phyloP scores from a whole-genome alignment of 2,888 invertebrate species.

The Pyrochroa serraticornis region DNA sequence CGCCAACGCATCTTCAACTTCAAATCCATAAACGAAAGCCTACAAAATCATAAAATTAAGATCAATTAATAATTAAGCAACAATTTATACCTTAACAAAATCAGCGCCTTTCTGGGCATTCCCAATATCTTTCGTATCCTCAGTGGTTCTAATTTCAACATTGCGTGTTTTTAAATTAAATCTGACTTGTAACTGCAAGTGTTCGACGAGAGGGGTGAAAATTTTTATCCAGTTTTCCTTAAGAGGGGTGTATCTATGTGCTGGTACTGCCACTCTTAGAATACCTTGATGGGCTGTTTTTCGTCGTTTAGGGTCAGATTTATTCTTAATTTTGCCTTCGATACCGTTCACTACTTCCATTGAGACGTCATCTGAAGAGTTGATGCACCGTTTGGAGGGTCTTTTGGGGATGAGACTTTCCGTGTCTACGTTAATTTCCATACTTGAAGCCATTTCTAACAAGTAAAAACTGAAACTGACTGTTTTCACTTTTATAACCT shows the following conservation, averaged over 20 bases:
- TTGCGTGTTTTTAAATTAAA: slow-evolving; percentile 91
- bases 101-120: slow-evolving; percentile 97
- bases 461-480: background rate
- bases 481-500: background rate
- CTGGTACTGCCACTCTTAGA: slow-evolving; percentile 86
- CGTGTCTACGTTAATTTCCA: slow-evolving; percentile 62
- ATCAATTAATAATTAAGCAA: slow-evolving; percentile 45
- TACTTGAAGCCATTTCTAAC: slow-evolving; percentile 40
- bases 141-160: slow-evolving; percentile 79
- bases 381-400: slow-evolving; percentile 60
- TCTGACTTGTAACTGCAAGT: slow-evolving; percentile 89
- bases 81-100: slow-evolving; percentile 75
- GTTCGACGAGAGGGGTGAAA: slow-evolving; percentile 94
- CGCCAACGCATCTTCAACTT: slow-evolving; percentile 95
- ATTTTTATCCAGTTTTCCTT: slow-evolving; percentile 98
- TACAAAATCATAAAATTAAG: slow-evolving; percentile 36
- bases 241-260: slow-evolving; percentile 90
- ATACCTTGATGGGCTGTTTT: slow-evolving; percentile 61
- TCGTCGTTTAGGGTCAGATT: slow-evolving; percentile 41
- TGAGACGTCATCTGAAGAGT: slow-evolving; percentile 60
- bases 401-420: slow-evolving; percentile 63
- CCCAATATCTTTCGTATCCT: slow-evolving; percentile 81
- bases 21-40: slow-evolving; percentile 95
- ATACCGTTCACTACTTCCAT: slow-evolving; percentile 77
- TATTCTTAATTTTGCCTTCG: slow-evolving; percentile 59